phyloP scores from a whole-genome alignment of 2,797 vertebrate species.

The Chelidonichthys spinosus region DNA sequence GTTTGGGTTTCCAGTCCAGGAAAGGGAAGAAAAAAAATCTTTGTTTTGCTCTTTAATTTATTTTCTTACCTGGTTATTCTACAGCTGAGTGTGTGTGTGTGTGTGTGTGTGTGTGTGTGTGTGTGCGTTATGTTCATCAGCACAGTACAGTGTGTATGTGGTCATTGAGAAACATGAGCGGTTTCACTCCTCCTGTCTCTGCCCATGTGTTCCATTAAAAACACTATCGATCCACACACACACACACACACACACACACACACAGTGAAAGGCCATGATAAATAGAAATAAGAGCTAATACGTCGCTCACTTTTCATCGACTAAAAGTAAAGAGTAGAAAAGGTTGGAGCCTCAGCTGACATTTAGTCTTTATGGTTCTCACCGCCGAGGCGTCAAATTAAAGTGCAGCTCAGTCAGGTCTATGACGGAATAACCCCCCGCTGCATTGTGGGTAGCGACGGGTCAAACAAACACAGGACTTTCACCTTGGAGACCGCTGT shows the following conservation, averaged over 20 bases:
- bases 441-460: too few relatives aligned
- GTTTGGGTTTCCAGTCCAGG: slow-evolving; percentile 16
- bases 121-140: neutral
- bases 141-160: slow-evolving; percentile 7
- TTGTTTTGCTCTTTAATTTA: slow-evolving; percentile 15
- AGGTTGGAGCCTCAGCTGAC: slow-evolving; percentile 66
- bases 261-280: slow-evolving; percentile 74
- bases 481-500: too few relatives aligned
- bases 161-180: slow-evolving; percentile 73
- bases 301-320: slow-evolving; percentile 72
- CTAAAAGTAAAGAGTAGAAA: slow-evolving; percentile 67
- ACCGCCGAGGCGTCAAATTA: too few relatives aligned
- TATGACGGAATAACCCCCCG: too few relatives aligned
- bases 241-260: slow-evolving; percentile 32
- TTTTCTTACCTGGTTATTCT: slow-evolving; percentile 9
- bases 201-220: slow-evolving; percentile 79
- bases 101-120: slow-evolving; percentile 2
- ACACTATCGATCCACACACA: slow-evolving; percentile 72
- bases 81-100: slow-evolving; percentile 1
- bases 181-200: slow-evolving; percentile 48
- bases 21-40: slow-evolving; percentile 22
- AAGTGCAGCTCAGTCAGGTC: too few relatives aligned
- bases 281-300: slow-evolving; percentile 77
- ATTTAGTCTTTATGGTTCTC: slow-evolving; percentile 54
- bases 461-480: too few relatives aligned